Conservation (phyloP, 2,797 vertebrate species). For the Pantherophis alleghaniensis region DNA sequence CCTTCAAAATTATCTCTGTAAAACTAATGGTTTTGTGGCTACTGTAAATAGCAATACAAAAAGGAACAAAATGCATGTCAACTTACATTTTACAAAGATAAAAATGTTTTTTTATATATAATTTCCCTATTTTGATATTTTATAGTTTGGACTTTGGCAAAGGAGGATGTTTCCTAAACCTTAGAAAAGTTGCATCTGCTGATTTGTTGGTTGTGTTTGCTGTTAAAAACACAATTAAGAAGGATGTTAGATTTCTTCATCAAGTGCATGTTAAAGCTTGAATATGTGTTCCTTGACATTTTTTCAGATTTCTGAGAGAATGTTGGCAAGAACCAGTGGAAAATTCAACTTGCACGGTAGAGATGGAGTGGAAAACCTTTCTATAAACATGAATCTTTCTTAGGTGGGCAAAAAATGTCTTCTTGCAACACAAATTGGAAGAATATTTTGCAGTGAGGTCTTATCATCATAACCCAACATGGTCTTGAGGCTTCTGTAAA, state of each 20-base stretch:
- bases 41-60: background rate
- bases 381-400: constrained; percentile 44
- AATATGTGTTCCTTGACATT: constrained; percentile 40
- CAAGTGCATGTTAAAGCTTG: constrained; percentile 2
- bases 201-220: background rate
- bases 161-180: background rate
- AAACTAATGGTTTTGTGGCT: background rate
- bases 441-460: constrained; percentile 6
- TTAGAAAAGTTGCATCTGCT: background rate
- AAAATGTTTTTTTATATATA: background rate
- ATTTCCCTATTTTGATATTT: background rate
- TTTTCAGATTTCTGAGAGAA: constrained; percentile 43
- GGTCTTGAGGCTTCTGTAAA: background rate
- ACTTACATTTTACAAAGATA: background rate
- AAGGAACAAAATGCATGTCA: background rate
- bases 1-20: background rate
- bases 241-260: constrained; percentile 25
- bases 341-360: constrained; percentile 47
- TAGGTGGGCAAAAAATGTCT: constrained; percentile 11
- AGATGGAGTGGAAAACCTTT: constrained; percentile 38
- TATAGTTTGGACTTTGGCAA: background rate
- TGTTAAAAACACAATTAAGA: background rate
- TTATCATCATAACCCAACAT: background rate
- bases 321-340: constrained; percentile 52
- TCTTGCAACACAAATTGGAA: constrained; percentile 17